A percentile compares a stretch with the other conserved stretches of the same genome.
Conservation (phyloP, 2,797 vertebrate species). For the Trichosurus vulpecula region DNA sequence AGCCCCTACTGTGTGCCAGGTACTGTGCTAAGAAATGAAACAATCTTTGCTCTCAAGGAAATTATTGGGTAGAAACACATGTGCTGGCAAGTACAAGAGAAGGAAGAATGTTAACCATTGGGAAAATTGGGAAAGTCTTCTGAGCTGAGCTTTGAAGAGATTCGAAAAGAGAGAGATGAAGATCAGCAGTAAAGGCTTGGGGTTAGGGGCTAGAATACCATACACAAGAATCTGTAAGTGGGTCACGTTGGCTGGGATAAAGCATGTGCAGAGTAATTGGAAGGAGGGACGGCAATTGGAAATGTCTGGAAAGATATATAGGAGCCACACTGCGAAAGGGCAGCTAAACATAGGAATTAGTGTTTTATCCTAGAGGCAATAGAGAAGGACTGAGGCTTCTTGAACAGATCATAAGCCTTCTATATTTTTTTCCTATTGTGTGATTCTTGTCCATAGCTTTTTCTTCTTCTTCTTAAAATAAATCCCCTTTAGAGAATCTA, state of each 20-base stretch:
- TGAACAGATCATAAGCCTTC: not conserved
- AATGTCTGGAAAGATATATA: not conserved
- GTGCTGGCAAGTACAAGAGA: not conserved
- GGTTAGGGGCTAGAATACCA: not conserved
- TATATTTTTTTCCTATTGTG: not conserved
- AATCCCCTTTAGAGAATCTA: not conserved
- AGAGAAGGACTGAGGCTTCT: not conserved
- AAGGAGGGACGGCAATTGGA: not conserved
- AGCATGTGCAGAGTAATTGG: not conserved
- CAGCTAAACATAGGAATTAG: not conserved
- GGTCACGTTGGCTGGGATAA: not conserved
- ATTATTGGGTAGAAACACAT: not conserved
- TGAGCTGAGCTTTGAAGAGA: not conserved
- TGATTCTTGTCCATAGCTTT: not conserved
- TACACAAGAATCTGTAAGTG: not conserved
- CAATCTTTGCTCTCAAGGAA: not conserved
- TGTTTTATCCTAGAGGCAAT: not conserved
- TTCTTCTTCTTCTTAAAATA: not conserved
- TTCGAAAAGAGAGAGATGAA: not conserved
- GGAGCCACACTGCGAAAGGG: not conserved
- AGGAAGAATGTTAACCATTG: not conserved
- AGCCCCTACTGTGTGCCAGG: not conserved
- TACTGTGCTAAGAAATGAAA: not conserved
- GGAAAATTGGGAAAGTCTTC: not conserved
- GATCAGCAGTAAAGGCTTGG: not conserved